These are phyloP conservation scores for Bryconaethiops microstoma DNA, from an alignment of 2,797 vertebrate genomes.

Conservation along the genomic window DNA sequence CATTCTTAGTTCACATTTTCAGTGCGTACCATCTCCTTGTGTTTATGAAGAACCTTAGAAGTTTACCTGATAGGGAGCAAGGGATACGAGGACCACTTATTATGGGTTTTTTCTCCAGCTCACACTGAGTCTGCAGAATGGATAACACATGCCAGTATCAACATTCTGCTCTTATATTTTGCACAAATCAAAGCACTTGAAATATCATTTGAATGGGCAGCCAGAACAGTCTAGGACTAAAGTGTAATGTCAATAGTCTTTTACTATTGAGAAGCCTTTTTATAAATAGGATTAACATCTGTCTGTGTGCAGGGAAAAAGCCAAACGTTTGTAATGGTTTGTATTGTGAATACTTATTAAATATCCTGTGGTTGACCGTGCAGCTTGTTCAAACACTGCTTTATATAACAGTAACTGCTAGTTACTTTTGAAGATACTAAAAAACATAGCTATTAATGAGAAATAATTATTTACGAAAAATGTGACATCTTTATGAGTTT, in stretches of 20 bases:
- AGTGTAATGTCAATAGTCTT: no score
- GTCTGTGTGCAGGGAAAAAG: no score
- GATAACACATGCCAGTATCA: constrained; percentile 5
- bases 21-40: not conserved
- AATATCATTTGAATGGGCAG: no score
- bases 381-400: not conserved
- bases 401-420: not conserved
- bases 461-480: no score
- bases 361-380: no score
- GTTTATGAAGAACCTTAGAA: constrained; percentile 21
- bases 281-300: no score
- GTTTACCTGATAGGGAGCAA: not conserved
- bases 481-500: no score
- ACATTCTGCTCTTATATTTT: not conserved
- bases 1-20: not conserved
- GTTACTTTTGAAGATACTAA: not conserved
- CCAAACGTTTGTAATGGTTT: no score
- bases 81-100: not conserved
- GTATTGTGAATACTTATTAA: no score
- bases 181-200: not conserved
- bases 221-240: no score
- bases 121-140: constrained; percentile 62
- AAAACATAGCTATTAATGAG: not conserved
- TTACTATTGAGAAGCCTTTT: no score
- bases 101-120: not conserved